Percentiles rank a stretch among this genome's conserved stretches.
Conservation (phyloP, 2,797 vertebrate genomes). For the Takifugu ocellatus region DNA sequence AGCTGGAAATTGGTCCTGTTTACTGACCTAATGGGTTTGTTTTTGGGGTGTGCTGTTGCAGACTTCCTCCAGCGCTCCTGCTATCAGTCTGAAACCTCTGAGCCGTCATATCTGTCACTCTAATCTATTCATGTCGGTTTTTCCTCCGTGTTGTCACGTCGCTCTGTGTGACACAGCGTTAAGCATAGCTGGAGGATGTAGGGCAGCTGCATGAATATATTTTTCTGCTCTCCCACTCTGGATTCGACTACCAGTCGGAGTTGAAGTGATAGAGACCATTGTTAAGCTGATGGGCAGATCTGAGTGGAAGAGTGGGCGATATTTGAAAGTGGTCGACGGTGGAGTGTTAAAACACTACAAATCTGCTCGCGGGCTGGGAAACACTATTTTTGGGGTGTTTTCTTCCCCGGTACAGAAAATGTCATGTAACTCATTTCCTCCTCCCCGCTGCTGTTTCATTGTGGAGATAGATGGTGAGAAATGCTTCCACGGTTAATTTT, state of each 20-base stretch:
- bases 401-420: constrained; percentile 31
- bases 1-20: constrained; percentile 55
- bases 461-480: constrained; percentile 44
- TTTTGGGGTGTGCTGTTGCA: constrained; percentile 44
- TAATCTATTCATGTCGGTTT: constrained; percentile 62
- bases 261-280: constrained; percentile 58
- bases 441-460: constrained; percentile 10
- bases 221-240: constrained; percentile 46
- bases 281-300: constrained; percentile 64
- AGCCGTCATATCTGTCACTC: constrained; percentile 63
- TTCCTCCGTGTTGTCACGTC: constrained; percentile 50
- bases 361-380: constrained; percentile 30
- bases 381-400: constrained; percentile 33
- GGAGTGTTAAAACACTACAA: constrained; percentile 61
- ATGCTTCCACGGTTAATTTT: constrained; percentile 23
- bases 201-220: constrained; percentile 66
- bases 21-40: constrained; percentile 64
- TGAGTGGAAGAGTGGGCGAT: constrained; percentile 38
- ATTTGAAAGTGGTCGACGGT: constrained; percentile 62
- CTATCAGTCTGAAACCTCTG: constrained; percentile 56
- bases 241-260: constrained; percentile 57
- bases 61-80: constrained; percentile 42
- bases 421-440: constrained; percentile 23
- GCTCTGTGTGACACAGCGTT: constrained; percentile 62
- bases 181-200: constrained; percentile 68